Evolutionary conservation across 2,888 invertebrate species (phyloP), one percentile per base, ranked within the genome.

Genomic region (Chalcis sispes): DNA sequence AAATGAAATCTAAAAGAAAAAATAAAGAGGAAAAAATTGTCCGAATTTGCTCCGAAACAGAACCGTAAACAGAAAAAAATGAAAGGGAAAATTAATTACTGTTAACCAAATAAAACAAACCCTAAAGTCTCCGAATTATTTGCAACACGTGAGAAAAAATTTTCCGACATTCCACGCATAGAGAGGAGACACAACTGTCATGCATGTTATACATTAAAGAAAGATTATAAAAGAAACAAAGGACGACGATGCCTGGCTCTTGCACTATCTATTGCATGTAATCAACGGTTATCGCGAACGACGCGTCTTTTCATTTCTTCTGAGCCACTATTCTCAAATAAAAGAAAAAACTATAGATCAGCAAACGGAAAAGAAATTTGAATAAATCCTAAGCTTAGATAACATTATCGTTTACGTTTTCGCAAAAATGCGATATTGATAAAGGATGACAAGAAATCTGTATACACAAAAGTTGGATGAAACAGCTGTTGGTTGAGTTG

Each of bases 401-500:
- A n/a, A n/a, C n/a, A n/a, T 10, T 7, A 36, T 36, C 36, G 10
- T 36, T 10, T 7, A 36, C 36, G 4, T 36, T 10, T 36, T 36
- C 10, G 5, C 36, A n/a, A n/a, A n/a, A n/a, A n/a, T n/a, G n/a
- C n/a, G n/a, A n/a, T n/a, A n/a, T 46, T 46, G 46, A 15, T 15
- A 62, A 62, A 48, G 62, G 50, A 50, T 13, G 20, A 50, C 20
- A 50, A n/a, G 20, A 5, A 64, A 18, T 13, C 32, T 29, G 27
- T 50, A 18, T 32, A 20, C 46, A 27, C 46, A 18, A 40, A 62
- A 36, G 52, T 54, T 36, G 40, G 42, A 32, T 72, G 72, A 73
- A 77, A 77, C 77, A 77, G 77, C 77, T 74, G 77, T 77, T 74
- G 72, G 46, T 75, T 18, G 54, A 10, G 58, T 15, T 23, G 66